A percentile compares a stretch with the other conserved stretches of the same genome.
Evolutionary conservation across 1,140 invertebrate species (phyloP).

Genomic region (Dendroctonus ponderosae): DNA sequence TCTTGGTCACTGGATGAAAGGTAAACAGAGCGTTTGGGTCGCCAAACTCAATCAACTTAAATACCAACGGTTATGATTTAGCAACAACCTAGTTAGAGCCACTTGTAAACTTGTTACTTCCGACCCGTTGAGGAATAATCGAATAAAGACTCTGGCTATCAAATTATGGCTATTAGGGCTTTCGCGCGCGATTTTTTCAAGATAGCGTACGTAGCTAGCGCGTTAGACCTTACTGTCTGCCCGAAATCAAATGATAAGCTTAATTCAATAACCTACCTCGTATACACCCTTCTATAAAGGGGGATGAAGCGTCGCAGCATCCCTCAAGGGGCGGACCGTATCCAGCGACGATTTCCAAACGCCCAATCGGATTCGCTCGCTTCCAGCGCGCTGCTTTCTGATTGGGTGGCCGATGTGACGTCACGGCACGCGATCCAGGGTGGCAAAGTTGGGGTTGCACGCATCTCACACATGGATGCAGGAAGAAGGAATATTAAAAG

Average conservation of each 20-base stretch:
- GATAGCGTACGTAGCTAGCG: constrained; percentile 41
- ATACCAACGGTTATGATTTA: constrained; percentile 19
- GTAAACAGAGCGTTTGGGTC: not conserved
- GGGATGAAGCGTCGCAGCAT: constrained; percentile 40
- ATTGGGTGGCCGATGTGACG: constrained; percentile 43
- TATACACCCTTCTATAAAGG: constrained; percentile 41
- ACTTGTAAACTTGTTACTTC: constrained; percentile 36
- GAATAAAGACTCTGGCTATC: constrained; percentile 52
- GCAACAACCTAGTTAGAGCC: constrained; percentile 31
- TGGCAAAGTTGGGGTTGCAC: constrained; percentile 27
- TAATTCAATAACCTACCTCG: constrained; percentile 65
- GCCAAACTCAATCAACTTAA: too few species aligned
- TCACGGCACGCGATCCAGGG: constrained; percentile 45
- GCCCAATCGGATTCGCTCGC: constrained; percentile 40
- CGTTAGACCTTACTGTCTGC: constrained; percentile 57
- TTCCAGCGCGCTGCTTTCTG: constrained; percentile 16
- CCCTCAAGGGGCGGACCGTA: constrained; percentile 35
- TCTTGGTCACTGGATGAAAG: not conserved
- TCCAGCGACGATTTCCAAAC: constrained; percentile 35
- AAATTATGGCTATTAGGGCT: constrained; percentile 60
- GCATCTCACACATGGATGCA: constrained; percentile 15
- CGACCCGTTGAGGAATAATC: constrained; percentile 39
- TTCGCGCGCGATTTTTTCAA: constrained; percentile 47
- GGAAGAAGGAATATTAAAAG: constrained; percentile 46
- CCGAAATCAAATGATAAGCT: constrained; percentile 73